phyloP scores from a whole-genome alignment of 1,140 invertebrate species.

The Lethrus apterus region DNA sequence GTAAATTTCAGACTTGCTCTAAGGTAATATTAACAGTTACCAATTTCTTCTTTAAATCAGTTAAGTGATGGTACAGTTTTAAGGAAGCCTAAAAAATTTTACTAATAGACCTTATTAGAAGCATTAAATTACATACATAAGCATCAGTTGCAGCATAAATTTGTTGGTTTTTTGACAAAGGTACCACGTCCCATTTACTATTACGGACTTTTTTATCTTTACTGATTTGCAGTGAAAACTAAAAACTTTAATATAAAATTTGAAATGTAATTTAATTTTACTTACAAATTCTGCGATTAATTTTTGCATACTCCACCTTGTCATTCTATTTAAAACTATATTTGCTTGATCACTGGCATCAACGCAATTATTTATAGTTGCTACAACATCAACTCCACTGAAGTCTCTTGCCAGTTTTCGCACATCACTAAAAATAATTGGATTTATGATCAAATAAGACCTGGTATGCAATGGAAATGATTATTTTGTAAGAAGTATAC shows the following conservation, averaged over 20 bases:
- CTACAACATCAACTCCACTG: slow-evolving; percentile 46
- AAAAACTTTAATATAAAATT: slow-evolving; percentile 23
- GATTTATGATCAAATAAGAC: too few species aligned
- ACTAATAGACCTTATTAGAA: background rate
- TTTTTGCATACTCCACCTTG: slow-evolving; percentile 55
- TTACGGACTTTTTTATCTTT: slow-evolving; percentile 52
- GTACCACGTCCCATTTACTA: slow-evolving; percentile 55
- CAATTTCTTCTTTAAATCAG: slow-evolving; percentile 7
- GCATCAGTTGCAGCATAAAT: slow-evolving; percentile 61
- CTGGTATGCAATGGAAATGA: background rate
- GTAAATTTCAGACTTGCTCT: too few species aligned
- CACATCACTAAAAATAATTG: slow-evolving; percentile 50
- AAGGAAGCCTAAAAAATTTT: slow-evolving; percentile 19
- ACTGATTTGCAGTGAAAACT: slow-evolving; percentile 46
- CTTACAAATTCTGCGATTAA: slow-evolving; percentile 51
- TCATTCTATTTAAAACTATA: slow-evolving; percentile 43
- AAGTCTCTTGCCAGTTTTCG: slow-evolving; percentile 57
- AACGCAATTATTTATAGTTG: slow-evolving; percentile 50
- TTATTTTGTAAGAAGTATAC: background rate
- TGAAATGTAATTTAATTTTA: slow-evolving; percentile 16
- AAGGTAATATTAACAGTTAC: too few species aligned
- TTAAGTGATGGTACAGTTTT: slow-evolving; percentile 20
- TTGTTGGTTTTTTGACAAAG: slow-evolving; percentile 48
- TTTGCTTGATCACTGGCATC: slow-evolving; percentile 53
- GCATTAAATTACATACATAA: slow-evolving; percentile 44